Base-by-base conservation (phyloP, 2,113 vertebrate genomes). In the Prunella himalayana region DNA sequence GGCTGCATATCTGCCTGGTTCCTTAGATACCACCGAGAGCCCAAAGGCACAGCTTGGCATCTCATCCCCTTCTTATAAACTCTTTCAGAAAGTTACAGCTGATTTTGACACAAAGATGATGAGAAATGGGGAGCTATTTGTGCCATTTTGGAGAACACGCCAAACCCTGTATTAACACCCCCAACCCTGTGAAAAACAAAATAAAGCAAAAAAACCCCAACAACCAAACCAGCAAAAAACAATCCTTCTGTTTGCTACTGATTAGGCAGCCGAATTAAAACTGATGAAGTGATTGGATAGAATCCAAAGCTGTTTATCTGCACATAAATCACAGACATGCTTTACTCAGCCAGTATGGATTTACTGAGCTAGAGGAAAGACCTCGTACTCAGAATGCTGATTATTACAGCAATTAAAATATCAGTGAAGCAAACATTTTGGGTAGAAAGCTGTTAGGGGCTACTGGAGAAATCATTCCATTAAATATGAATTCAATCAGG, bases 11-110 rank as follows among this genome's bases (percentile, higher is more conserved):
- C 96, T 96, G 93, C 82, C 64, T 56, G 90, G 97, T 95, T 97
- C 96, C 98, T 98, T 98, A 95, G 98, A 98, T 97, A 98, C 98
- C n/a, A 65, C 35, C 12, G 41, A 98, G 93, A 98, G 95, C 96
- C 96, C 42, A 61, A 85, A 85, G 95, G 95, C 94, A 97, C 85
- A 50, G 96, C 96, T 96, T 96, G 89, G 96, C 94, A 96, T 47
- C 91, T 77, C 90, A 87, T 63, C 57, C 88, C 47, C 80, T 92
- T 72, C 77, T 76, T 87, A 90, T 42, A 71, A 92, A 91, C 83
- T 79, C 86, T 82, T 85, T 61, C 86, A 61, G 88, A 97, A 92
- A 97, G 92, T 89, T 81, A 82, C 85, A 86, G 76, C 91, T 82
- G 81, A 86, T 95, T 95, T 90, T 91, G 92, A 94, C 86, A 91